Conservation (phyloP, 2,888 invertebrate species). For the Phalangium opilio region DNA sequence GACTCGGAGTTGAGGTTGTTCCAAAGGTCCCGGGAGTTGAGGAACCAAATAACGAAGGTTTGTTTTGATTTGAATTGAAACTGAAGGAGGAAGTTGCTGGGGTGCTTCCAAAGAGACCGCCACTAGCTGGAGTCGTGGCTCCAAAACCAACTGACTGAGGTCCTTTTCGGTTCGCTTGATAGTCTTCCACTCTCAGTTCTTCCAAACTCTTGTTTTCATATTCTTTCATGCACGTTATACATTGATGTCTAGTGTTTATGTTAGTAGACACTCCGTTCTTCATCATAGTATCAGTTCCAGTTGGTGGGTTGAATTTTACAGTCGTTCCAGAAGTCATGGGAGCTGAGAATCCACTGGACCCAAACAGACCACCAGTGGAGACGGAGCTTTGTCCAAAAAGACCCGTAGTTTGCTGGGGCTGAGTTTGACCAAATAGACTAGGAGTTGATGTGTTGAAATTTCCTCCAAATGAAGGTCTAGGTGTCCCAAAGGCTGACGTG, state of each 20-base stretch:
- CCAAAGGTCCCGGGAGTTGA: conserved; percentile 36
- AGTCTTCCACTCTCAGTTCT: conserved; percentile 86
- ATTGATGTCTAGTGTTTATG: conserved; percentile 85
- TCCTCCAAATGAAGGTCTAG: conserved; percentile 18
- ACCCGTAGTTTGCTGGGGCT: conserved; percentile 26
- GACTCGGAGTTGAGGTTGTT: conserved; percentile 29
- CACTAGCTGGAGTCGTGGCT: conserved; percentile 24
- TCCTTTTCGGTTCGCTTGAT: conserved; percentile 75
- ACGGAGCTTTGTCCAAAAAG: conserved; percentile 35
- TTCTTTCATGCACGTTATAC: conserved; percentile 97
- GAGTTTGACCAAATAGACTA: conserved; percentile 14
- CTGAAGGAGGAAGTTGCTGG: conserved; percentile 18
- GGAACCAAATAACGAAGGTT: conserved; percentile 39
- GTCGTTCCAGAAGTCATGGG: conserved; percentile 48
- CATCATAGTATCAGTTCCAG: conserved; percentile 77
- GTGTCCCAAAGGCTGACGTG: conserved; percentile 16
- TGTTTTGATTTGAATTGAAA: conserved; percentile 34
- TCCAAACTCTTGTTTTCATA: conserved; percentile 89
- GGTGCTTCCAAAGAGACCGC: conserved; percentile 4
- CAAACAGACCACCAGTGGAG: conserved; percentile 36
- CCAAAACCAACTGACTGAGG: conserved; percentile 36
- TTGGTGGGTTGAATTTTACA: conserved; percentile 69
- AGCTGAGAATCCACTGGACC: conserved; percentile 21
- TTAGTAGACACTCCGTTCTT: conserved; percentile 69
- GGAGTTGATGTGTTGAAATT: conserved; percentile 11